These are phyloP conservation scores for Martes flavigula DNA, from an alignment of 2,797 vertebrate genomes.

Conservation along the genomic window DNA sequence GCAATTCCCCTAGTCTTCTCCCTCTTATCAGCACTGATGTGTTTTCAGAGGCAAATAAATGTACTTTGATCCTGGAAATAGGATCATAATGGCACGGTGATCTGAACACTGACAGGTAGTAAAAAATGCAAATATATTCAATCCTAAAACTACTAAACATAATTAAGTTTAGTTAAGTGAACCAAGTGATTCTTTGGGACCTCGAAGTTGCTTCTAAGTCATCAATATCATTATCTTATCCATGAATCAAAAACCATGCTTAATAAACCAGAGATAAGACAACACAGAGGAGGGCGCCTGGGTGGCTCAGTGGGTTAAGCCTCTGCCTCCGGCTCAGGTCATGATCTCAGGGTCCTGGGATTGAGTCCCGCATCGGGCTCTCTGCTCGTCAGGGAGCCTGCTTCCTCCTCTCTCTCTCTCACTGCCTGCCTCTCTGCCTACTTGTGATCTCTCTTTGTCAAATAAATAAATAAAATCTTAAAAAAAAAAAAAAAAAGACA, in stretches of 20 bases:
- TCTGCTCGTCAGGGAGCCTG: no score
- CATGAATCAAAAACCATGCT: neutral
- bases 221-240: neutral
- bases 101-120: neutral
- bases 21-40: neutral
- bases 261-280: neutral
- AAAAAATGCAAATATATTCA: neutral
- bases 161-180: neutral
- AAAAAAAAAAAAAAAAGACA: no score
- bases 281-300: neutral
- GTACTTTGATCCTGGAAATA: neutral
- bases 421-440: no score
- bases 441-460: no score
- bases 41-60: neutral
- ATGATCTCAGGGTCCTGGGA: no score
- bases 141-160: neutral
- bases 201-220: neutral
- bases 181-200: neutral
- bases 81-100: neutral
- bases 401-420: no score
- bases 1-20: neutral
- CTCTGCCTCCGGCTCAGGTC: no score
- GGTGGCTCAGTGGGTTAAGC: no score
- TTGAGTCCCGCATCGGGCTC: no score
- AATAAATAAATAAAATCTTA: no score